phyloP scores from a whole-genome alignment of 2,113 vertebrate species.

The Muntiacus muntjak region DNA sequence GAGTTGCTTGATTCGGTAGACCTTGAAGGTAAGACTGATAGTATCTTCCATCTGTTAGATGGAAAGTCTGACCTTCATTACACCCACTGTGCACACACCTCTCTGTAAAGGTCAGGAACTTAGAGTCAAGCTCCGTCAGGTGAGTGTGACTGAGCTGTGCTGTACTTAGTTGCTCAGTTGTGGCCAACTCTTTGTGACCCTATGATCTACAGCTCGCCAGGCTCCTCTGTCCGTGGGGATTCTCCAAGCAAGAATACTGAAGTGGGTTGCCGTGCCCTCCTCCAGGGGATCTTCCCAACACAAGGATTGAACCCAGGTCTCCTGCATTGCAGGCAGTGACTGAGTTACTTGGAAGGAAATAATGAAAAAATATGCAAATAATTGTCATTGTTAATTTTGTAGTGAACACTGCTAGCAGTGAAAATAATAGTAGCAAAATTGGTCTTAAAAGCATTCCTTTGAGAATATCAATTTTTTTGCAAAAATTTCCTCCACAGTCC shows the following conservation, averaged over 20 bases:
- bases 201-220: neutral
- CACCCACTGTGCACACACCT: fast-evolving
- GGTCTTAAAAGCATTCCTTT: neutral
- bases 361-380: neutral
- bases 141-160: neutral
- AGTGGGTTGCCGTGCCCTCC: neutral
- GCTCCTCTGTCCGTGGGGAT: neutral
- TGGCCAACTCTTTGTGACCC: neutral
- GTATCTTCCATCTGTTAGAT: neutral
- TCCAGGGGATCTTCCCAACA: neutral
- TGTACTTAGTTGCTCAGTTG: neutral
- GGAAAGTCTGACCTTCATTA: neutral
- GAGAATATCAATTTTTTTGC: neutral
- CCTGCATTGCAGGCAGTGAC: neutral
- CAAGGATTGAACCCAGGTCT: neutral
- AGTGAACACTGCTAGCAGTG: neutral
- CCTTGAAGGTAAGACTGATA: neutral
- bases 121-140: neutral
- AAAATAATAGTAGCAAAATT: neutral
- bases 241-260: neutral
- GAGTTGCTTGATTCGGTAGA: neutral
- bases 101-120: neutral
- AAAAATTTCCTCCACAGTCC: neutral
- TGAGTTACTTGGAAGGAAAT: neutral
- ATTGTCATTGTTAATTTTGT: neutral